phyloP scores from a whole-genome alignment of 2,888 invertebrate genomes.

The Zeuzera pyrina region DNA sequence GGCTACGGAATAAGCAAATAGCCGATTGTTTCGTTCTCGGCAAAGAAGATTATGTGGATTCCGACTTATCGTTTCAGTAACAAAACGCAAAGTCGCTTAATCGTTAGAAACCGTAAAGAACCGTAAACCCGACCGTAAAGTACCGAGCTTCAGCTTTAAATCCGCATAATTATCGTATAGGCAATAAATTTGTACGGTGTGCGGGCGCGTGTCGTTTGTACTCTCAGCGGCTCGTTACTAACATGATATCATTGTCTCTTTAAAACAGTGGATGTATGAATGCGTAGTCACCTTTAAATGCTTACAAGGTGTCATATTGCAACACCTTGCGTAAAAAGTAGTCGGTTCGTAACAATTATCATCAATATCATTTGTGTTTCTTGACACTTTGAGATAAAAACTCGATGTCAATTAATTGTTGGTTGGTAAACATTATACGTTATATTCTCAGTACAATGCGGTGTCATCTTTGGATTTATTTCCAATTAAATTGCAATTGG shows the following conservation, averaged over 20 bases:
- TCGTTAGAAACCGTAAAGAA: conserved; percentile 38
- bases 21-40: conserved; percentile 42
- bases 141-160: conserved; percentile 53
- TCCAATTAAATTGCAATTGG: too few relatives aligned
- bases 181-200: conserved; percentile 51
- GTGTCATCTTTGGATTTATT: too few relatives aligned
- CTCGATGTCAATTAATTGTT: too few relatives aligned
- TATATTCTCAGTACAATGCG: too few relatives aligned
- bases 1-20: conserved; percentile 49
- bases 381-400: too few relatives aligned
- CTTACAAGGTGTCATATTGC: too few relatives aligned
- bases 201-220: conserved; percentile 34
- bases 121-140: conserved; percentile 51
- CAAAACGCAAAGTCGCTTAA: conserved; percentile 46
- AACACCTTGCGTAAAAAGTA: too few relatives aligned
- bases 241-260: background rate
- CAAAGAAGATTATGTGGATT: conserved; percentile 23
- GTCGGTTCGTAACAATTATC: too few relatives aligned
- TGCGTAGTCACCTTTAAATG: too few relatives aligned
- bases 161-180: conserved; percentile 64
- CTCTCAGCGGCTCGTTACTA: conserved; percentile 21
- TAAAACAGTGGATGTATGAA: too few relatives aligned
- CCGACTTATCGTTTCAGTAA: conserved; percentile 34
- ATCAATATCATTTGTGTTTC: too few relatives aligned
- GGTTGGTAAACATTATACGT: too few relatives aligned